Evolutionary conservation across 2,113 vertebrate species (phyloP).

Genomic region (Pao palembangensis): DNA sequence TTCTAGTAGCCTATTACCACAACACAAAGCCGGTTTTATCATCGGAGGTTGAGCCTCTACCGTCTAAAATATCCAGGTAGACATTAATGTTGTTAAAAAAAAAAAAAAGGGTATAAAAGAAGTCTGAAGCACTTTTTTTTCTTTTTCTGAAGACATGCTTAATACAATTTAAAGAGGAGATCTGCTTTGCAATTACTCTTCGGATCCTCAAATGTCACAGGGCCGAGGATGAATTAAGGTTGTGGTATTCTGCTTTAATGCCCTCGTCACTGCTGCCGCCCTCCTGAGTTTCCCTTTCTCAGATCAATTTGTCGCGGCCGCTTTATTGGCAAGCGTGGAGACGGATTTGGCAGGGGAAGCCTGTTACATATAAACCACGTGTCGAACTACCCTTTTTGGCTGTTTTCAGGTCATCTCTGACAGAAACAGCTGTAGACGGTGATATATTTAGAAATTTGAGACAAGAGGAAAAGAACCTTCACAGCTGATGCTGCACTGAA

Average conservation of each 20-base stretch:
- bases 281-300: constrained; percentile 40
- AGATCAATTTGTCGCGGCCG: constrained; percentile 49
- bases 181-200: constrained; percentile 34
- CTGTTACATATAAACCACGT: constrained; percentile 45
- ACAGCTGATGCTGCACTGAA: constrained; percentile 19
- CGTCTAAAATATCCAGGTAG: background rate
- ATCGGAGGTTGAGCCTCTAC: background rate
- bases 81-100: background rate
- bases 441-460: constrained; percentile 58
- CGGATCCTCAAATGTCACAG: constrained; percentile 38
- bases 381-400: constrained; percentile 44
- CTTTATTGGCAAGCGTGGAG: constrained; percentile 46
- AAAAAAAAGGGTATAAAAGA: background rate
- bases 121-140: constrained; percentile 9
- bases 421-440: constrained; percentile 51
- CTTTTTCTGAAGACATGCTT: constrained; percentile 7
- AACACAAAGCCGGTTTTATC: background rate
- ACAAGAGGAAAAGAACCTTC: constrained; percentile 32
- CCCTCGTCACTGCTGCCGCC: constrained; percentile 18
- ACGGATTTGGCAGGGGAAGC: constrained; percentile 48
- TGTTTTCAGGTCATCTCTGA: constrained; percentile 62
- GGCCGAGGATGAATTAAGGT: constrained; percentile 33
- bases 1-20: background rate
- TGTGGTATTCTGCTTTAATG: constrained; percentile 35
- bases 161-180: constrained; percentile 26